These are phyloP conservation scores for Hydropotes inermis DNA, from an alignment of 2,113 vertebrate genomes.

Conservation along the genomic window DNA sequence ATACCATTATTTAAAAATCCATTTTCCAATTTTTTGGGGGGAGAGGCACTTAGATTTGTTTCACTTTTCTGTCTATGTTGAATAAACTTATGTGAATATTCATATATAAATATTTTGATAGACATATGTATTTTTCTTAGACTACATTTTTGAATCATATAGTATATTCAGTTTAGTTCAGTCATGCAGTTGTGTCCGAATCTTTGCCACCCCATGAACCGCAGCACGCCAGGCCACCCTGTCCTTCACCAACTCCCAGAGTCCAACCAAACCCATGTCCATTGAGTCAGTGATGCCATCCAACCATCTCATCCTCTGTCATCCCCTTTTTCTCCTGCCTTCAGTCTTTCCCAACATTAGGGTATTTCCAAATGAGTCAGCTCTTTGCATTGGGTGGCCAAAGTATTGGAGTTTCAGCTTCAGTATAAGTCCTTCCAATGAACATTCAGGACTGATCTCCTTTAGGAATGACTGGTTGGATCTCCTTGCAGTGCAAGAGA, in stretches of 20 bases:
- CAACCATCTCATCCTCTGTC: neutral
- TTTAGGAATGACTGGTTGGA: neutral
- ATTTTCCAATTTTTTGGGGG: neutral
- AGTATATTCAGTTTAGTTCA: neutral
- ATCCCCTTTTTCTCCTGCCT: neutral
- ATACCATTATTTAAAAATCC: neutral
- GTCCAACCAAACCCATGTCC: neutral
- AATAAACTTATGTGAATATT: neutral
- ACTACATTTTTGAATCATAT: neutral
- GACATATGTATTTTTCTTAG: neutral
- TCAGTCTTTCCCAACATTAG: neutral
- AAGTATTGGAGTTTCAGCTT: neutral
- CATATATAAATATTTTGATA: neutral
- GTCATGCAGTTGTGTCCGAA: rapidly evolving
- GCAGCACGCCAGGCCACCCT: rapidly evolving
- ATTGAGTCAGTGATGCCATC: neutral
- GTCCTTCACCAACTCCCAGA: neutral
- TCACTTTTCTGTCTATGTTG: neutral
- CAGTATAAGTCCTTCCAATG: neutral
- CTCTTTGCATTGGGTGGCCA: neutral
- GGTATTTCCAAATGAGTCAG: neutral
- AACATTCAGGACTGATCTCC: neutral
- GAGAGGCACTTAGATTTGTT: neutral
- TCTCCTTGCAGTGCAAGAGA: too few relatives aligned
- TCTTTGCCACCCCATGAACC: neutral